Percentiles rank a stretch among this genome's conserved stretches.
Conservation (phyloP, 2,888 invertebrate genomes). For the Oscheius sp. region DNA sequence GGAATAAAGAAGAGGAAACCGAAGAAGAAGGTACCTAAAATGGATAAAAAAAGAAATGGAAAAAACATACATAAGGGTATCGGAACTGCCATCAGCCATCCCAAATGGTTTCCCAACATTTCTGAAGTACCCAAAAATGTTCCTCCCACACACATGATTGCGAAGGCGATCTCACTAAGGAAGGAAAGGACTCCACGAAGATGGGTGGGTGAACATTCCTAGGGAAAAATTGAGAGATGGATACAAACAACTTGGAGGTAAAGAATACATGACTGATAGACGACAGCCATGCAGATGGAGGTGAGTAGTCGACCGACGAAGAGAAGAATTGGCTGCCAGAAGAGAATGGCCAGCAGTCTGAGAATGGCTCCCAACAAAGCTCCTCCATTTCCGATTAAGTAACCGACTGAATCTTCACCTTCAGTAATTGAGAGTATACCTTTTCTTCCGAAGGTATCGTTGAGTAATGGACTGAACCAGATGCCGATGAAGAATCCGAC, state of each 20-base stretch:
- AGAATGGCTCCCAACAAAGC: slow-evolving; percentile 47
- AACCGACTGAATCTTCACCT: slow-evolving; percentile 42
- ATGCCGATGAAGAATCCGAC: slow-evolving; percentile 61
- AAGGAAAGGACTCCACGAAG: slow-evolving; percentile 58
- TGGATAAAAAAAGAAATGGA: background rate
- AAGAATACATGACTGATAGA: slow-evolving; percentile 60
- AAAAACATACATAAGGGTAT: slow-evolving; percentile 48
- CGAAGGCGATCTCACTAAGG: slow-evolving; percentile 57
- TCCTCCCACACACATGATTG: slow-evolving; percentile 51
- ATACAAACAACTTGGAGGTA: slow-evolving; percentile 46
- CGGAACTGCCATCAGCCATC: slow-evolving; percentile 46
- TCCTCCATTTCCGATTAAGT: slow-evolving; percentile 47
- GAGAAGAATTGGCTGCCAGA: slow-evolving; percentile 49
- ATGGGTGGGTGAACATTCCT: slow-evolving; percentile 62
- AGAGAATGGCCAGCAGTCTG: slow-evolving; percentile 44
- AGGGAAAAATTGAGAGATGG: background rate
- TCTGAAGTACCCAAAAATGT: slow-evolving; percentile 53
- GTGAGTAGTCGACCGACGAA: slow-evolving; percentile 52
- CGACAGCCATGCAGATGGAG: slow-evolving; percentile 57
- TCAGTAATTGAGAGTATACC: slow-evolving; percentile 36
- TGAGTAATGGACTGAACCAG: slow-evolving; percentile 58
- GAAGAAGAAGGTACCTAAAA: slow-evolving; percentile 44
- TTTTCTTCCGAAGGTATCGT: slow-evolving; percentile 60
- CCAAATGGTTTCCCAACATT: slow-evolving; percentile 51
- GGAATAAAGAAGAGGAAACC: slow-evolving; percentile 50